Conservation (phyloP, 30 jellyfish, hydroid and myxozoan species). For the Hydra vulgaris region DNA sequence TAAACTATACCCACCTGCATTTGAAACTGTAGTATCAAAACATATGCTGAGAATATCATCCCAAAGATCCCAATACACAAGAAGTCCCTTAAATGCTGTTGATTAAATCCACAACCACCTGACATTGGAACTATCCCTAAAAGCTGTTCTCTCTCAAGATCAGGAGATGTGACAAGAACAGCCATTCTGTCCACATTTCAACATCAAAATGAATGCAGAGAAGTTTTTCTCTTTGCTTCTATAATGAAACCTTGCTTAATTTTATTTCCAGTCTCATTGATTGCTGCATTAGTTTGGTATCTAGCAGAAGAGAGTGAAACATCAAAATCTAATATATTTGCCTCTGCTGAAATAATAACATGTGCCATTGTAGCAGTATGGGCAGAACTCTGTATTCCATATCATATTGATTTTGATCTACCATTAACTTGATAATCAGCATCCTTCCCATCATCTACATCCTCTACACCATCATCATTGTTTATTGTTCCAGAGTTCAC, state of each 20-base stretch:
- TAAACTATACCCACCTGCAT: not conserved
- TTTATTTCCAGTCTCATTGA: not conserved
- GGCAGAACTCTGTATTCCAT: not conserved
- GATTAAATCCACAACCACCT: not conserved
- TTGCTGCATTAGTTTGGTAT: not conserved
- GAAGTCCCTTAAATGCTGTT: not conserved
- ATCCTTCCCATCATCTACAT: not conserved
- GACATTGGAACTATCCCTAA: not conserved
- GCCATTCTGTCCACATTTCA: not conserved
- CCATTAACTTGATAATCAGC: too few relatives aligned
- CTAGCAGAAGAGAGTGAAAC: too few relatives aligned
- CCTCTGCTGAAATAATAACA: not conserved
- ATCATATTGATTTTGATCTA: not conserved
- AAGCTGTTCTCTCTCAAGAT: not conserved
- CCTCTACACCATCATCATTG: not conserved
- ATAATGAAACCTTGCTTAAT: not conserved
- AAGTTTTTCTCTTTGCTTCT: not conserved
- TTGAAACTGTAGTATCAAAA: not conserved
- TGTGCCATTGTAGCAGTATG: not conserved
- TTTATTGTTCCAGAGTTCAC: not conserved
- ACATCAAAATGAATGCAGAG: not conserved
- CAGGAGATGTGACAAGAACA: not conserved
- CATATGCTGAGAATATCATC: not conserved
- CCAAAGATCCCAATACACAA: not conserved
- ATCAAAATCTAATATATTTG: not conserved